Conservation (phyloP, 2,113 vertebrate genomes). For the Morone chrysops region DNA sequence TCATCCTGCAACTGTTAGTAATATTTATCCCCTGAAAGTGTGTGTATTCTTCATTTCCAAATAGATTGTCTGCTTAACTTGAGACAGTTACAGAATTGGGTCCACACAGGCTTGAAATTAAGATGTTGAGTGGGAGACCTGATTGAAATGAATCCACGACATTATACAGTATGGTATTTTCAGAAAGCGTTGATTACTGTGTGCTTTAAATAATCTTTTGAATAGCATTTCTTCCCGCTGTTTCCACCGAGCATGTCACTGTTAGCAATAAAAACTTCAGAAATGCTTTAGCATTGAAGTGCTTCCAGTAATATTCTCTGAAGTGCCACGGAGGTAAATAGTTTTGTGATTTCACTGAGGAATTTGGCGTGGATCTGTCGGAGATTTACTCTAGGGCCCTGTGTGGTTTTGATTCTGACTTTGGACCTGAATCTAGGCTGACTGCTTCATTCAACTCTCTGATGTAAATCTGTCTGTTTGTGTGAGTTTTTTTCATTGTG, state of each 20-base stretch:
- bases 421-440: conserved; percentile 25
- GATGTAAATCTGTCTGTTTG: conserved; percentile 14
- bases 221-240: neutral
- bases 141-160: neutral
- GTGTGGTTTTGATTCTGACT: neutral
- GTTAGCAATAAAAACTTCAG: conserved; percentile 2
- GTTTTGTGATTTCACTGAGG: conserved; percentile 24
- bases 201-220: neutral
- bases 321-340: conserved; percentile 13
- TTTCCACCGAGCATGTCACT: neutral
- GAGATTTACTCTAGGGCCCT: neutral
- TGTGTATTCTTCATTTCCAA: conserved; percentile 11
- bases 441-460: conserved; percentile 26
- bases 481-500: conserved; percentile 19
- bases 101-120: conserved; percentile 1
- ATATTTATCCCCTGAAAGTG: neutral
- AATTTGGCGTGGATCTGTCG: neutral
- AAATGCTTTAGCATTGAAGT: neutral
- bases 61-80: conserved; percentile 29
- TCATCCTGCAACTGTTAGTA: neutral
- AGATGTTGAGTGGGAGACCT: neutral
- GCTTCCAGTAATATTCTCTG: conserved; percentile 6
- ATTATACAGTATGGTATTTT: neutral
- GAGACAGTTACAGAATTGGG: conserved; percentile 1
- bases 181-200: neutral